Evolutionary conservation across 37 sponge, comb jelly and placozoan species (phyloP).

Genomic region (Oopsacas minuta): DNA sequence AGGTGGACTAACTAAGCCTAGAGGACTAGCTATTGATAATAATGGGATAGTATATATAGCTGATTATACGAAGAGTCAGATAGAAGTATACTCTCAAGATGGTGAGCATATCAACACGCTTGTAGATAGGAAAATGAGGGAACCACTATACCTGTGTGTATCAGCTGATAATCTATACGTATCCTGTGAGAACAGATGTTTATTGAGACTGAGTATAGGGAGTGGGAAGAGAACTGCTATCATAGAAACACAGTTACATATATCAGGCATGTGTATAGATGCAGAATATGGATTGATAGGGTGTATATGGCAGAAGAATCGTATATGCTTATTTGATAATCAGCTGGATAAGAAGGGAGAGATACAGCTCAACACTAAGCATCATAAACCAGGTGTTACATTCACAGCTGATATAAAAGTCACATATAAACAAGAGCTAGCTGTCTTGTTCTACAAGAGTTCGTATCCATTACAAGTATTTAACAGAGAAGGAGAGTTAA

Average conservation of each 20-base stretch:
- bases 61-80: slow-evolving; percentile 1
- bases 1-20: neutral
- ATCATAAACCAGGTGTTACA: neutral
- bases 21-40: neutral
- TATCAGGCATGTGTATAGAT: neutral
- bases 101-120: neutral
- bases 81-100: neutral
- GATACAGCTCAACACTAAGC: neutral
- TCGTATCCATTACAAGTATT: neutral
- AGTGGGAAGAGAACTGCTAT: neutral
- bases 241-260: too few relatives aligned
- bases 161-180: neutral
- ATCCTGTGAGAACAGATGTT: slow-evolving; percentile 9
- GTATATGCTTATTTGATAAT: neutral
- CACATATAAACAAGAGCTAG: neutral
- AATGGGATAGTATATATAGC: neutral
- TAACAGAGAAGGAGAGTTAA: neutral
- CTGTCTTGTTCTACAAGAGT: neutral
- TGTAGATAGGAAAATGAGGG: neutral
- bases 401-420: neutral
- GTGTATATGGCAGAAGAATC: neutral
- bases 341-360: neutral
- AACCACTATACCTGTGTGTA: slow-evolving; percentile 9
- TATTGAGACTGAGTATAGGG: neutral
- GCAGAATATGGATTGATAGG: neutral